Evolutionary conservation across 1,140 invertebrate species (phyloP).

Genomic region (Trichonephila clavipes): DNA sequence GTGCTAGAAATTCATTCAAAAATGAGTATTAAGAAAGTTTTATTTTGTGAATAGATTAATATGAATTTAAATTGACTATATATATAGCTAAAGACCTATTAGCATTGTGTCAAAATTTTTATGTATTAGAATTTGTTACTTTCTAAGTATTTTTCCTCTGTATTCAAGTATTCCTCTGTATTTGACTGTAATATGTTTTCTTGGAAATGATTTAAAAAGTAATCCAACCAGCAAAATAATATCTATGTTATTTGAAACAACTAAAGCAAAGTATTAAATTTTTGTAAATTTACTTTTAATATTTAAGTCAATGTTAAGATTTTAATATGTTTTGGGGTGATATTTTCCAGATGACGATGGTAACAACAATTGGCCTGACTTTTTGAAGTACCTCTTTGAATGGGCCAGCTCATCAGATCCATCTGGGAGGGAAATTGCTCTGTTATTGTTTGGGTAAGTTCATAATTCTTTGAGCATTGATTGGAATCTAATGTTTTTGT

Average conservation of each 20-base stretch:
- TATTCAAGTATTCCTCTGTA: too few species aligned
- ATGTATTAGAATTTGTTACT: too few species aligned
- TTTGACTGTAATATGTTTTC: too few species aligned
- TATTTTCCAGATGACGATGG: conserved; percentile 92
- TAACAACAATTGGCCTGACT: conserved; percentile 98
- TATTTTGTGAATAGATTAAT: too few species aligned
- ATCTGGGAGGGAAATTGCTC: conserved; percentile 94
- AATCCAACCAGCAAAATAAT: background rate
- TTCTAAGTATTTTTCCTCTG: too few species aligned
- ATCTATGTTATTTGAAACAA: background rate
- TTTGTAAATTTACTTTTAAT: background rate
- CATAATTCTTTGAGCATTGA: background rate
- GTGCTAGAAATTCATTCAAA: too few species aligned
- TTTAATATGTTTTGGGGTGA: background rate
- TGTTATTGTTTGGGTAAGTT: conserved; percentile 95
- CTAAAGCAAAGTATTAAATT: background rate
- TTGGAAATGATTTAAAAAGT: background rate
- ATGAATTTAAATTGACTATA: too few species aligned
- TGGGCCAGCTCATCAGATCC: conserved; percentile 91
- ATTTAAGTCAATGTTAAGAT: background rate
- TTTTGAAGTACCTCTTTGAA: conserved; percentile 97
- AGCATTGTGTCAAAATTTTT: too few species aligned
- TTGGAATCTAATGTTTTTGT: too few species aligned
- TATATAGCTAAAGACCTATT: too few species aligned
- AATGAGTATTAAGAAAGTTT: too few species aligned